Conservation (phyloP, 2,888 invertebrate species). For the Thymelicus sylvestris region DNA sequence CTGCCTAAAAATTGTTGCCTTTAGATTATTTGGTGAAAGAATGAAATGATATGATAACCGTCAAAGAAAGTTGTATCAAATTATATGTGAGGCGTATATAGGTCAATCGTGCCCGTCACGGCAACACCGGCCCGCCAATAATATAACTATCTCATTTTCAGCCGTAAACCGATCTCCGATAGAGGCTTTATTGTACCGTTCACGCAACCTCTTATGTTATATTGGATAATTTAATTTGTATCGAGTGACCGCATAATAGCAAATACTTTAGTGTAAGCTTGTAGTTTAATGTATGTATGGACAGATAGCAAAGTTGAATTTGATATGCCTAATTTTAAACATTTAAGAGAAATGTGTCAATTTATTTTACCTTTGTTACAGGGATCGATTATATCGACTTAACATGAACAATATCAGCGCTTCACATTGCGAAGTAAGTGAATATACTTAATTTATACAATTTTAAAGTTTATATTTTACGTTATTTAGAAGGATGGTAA, state of each 20-base stretch:
- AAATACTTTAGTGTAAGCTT: too few species aligned
- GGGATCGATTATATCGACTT: slow-evolving; percentile 92
- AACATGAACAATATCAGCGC: slow-evolving; percentile 94
- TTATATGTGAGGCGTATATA: slow-evolving; percentile 49
- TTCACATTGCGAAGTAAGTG: slow-evolving; percentile 90
- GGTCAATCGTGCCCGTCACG: slow-evolving; percentile 73
- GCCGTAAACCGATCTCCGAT: slow-evolving; percentile 71
- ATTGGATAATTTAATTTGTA: slow-evolving; percentile 10
- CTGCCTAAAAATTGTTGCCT: neutral
- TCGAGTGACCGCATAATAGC: neutral
- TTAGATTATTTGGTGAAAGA: slow-evolving; percentile 9
- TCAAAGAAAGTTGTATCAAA: slow-evolving; percentile 27
- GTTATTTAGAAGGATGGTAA: too few species aligned
- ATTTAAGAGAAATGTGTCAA: neutral
- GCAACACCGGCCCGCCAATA: slow-evolving; percentile 52
- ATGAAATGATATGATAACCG: slow-evolving; percentile 18
- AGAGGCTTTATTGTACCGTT: slow-evolving; percentile 63
- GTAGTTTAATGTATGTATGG: too few species aligned
- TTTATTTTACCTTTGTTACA: slow-evolving; percentile 79
- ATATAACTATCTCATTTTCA: slow-evolving; percentile 64
- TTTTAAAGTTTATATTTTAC: too few species aligned
- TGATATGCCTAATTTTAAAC: too few species aligned
- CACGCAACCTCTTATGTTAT: slow-evolving; percentile 61
- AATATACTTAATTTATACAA: neutral
- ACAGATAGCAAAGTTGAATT: too few species aligned